phyloP scores from a whole-genome alignment of 2,888 invertebrate genomes.

The Salticus scenicus region DNA sequence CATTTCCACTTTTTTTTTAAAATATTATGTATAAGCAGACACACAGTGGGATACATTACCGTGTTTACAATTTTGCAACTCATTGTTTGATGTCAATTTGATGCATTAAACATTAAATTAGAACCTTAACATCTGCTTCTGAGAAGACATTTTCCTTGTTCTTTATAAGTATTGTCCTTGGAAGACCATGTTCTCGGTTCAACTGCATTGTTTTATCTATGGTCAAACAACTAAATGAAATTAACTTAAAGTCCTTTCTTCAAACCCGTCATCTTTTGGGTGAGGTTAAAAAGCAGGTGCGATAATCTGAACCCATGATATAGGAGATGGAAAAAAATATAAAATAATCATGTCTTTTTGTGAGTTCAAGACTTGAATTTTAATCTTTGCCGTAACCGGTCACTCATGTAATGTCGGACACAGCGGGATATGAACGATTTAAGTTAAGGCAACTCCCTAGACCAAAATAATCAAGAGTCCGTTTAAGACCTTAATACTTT shows the following conservation, averaged over 20 bases:
- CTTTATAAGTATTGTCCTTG: too few species aligned
- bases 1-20: too few species aligned
- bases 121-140: too few species aligned
- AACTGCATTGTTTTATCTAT: conserved; percentile 4
- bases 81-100: too few species aligned
- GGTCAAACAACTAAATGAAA: not conserved
- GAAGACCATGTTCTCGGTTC: too few species aligned
- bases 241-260: not conserved
- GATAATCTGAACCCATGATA: not conserved
- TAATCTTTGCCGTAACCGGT: conserved; percentile 26
- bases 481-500: conserved; percentile 13
- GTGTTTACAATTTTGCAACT: too few species aligned
- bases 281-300: not conserved
- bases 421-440: conserved; percentile 22
- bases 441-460: not conserved
- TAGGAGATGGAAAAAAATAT: too few species aligned
- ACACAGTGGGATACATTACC: too few species aligned
- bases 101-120: too few species aligned
- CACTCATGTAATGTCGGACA: conserved; percentile 24
- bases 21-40: too few species aligned
- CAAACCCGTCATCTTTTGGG: not conserved
- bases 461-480: conserved; percentile 19
- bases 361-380: conserved; percentile 20
- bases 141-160: too few species aligned
- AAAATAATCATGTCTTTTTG: not conserved